These are phyloP conservation scores for Diacarnus erythraeanus DNA, from an alignment of 37 sponge, comb jelly and placozoan species.

Conservation along the genomic window DNA sequence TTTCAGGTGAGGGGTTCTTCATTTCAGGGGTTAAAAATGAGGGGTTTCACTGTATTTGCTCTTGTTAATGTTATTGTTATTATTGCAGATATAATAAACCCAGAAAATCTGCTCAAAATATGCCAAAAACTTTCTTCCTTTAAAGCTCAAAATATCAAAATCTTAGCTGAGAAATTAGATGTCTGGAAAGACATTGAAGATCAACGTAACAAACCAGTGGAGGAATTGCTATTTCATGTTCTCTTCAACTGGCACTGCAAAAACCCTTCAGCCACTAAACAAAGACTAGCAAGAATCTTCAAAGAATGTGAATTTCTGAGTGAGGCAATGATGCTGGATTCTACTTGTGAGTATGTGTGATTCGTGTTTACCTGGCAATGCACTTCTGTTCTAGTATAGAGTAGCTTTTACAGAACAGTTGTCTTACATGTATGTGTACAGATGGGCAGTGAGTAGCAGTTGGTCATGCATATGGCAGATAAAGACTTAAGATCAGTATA, in stretches of 20 bases:
- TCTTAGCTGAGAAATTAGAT: not conserved
- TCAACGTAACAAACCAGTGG: not conserved
- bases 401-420: too few species aligned
- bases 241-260: not conserved
- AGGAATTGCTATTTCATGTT: not conserved
- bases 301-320: not conserved
- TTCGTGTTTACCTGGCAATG: too few species aligned
- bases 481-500: too few species aligned
- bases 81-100: not conserved
- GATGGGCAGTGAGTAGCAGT: too few species aligned
- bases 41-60: not conserved
- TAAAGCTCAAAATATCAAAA: not conserved
- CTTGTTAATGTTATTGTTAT: not conserved
- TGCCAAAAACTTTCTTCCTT: not conserved
- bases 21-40: not conserved
- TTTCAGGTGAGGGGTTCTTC: too few species aligned
- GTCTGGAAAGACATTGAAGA: not conserved
- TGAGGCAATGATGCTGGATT: conserved; percentile 3
- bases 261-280: not conserved
- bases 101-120: not conserved
- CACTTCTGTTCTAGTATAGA: too few species aligned
- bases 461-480: too few species aligned
- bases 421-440: too few species aligned
- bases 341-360: conserved; percentile 17
- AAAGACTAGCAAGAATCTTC: conserved; percentile 8